Percentiles rank a stretch among this genome's conserved stretches.
These are phyloP conservation scores for Melieria omissa DNA, from an alignment of 2,888 invertebrate species.

Conservation along the genomic window DNA sequence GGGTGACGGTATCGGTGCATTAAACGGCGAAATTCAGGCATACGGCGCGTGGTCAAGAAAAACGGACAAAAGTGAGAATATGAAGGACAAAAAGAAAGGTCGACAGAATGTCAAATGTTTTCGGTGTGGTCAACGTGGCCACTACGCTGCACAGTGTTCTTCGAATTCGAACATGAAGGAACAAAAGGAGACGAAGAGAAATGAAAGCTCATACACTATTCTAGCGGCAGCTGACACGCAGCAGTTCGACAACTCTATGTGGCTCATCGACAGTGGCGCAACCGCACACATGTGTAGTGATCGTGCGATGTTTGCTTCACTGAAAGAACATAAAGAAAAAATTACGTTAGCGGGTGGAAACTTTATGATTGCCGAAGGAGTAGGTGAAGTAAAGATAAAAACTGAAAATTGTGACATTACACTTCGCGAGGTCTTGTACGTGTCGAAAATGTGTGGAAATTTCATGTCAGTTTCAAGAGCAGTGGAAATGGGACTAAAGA, in stretches of 20 bases:
- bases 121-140: too few relatives aligned
- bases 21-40: too few relatives aligned
- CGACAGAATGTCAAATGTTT: too few relatives aligned
- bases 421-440: slow-evolving; percentile 42
- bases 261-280: slow-evolving; percentile 40
- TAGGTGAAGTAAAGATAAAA: slow-evolving; percentile 40
- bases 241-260: slow-evolving; percentile 12
- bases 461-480: slow-evolving; percentile 43
- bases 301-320: slow-evolving; percentile 31
- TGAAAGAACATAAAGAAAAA: slow-evolving; percentile 36
- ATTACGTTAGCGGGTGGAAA: slow-evolving; percentile 41
- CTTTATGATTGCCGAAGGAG: slow-evolving; percentile 38
- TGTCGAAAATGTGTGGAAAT: slow-evolving; percentile 39
- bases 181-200: too few relatives aligned
- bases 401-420: slow-evolving; percentile 38
- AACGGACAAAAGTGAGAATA: too few relatives aligned
- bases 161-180: too few relatives aligned
- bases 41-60: too few relatives aligned
- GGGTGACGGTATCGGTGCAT: too few relatives aligned
- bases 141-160: too few relatives aligned
- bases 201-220: too few relatives aligned
- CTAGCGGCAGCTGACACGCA: neutral
- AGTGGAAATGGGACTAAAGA: slow-evolving; percentile 40
- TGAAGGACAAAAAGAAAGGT: too few relatives aligned
- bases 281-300: slow-evolving; percentile 39